Conservation (phyloP, 2,888 invertebrate species). For the Hypolimnas misippus region DNA sequence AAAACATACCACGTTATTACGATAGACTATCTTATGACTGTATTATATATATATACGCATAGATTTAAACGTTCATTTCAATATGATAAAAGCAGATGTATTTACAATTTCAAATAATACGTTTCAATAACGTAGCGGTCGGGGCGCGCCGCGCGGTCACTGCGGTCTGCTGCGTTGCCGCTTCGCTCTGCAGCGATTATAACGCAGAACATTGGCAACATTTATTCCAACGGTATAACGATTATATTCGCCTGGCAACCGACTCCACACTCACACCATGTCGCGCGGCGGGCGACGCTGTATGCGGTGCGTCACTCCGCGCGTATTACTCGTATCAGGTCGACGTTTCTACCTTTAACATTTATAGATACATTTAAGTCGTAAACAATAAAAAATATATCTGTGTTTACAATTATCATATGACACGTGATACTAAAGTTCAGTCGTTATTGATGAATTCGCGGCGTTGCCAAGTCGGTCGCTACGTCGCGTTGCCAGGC, state of each 20-base stretch:
- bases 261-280: neutral
- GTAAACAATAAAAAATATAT: constrained; percentile 8
- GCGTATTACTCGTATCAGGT: constrained; percentile 37
- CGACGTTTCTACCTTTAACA: too few relatives aligned
- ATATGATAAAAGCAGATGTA: neutral
- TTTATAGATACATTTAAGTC: neutral
- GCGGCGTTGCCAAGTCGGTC: constrained; percentile 44
- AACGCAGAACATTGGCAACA: neutral
- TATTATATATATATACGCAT: neutral
- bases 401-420: constrained; percentile 18
- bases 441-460: constrained; percentile 4
- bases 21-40: neutral
- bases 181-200: constrained; percentile 34
- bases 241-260: neutral
- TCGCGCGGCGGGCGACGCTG: neutral
- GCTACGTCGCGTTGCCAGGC: constrained; percentile 47
- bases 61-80: too few relatives aligned
- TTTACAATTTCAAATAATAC: constrained; percentile 1
- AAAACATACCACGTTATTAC: neutral
- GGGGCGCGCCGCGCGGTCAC: constrained; percentile 8
- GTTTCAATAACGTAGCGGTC: neutral
- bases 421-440: constrained; percentile 18
- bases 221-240: constrained; percentile 1
- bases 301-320: constrained; percentile 55
- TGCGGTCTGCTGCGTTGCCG: constrained; percentile 40